Base-by-base conservation (phyloP, 2,888 invertebrate species). In the Caenorhabditis macrosperma region DNA sequence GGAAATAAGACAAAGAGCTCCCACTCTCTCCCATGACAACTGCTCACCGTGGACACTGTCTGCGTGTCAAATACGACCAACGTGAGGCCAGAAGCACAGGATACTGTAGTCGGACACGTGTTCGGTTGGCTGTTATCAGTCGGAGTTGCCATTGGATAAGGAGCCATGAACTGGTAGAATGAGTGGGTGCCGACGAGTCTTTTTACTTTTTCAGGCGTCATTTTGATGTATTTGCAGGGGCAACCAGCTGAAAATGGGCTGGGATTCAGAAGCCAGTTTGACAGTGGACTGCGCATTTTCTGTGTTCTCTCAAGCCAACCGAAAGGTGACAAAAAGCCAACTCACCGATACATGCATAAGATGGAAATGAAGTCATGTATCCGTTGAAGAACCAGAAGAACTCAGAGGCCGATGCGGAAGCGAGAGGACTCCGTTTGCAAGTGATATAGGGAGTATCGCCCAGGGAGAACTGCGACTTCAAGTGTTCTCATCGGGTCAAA, bases 171-270 rank as follows among this genome's bases (percentile, higher is more conserved):
- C 4, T 15, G n/a, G 28, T 63, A 54, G 28, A 64, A 52, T 0
- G 64, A 38, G 10, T 33, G 26, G 1, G n/a, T n/a, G 10, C 38
- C 38, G n/a, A 64, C 52, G 9, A 64, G 41, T 17, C 52, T 50
- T 10, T 64, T 24, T 4, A 64, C 33, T 9, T 52, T 64, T 1
- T n/a, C 26, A 1, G 38, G 0, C 9, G 38, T 38, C 28, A 64
- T 20, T 28, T n/a, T 35, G 26, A 52, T 41, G 26, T 64, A 64
- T 15, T 26, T 64, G 26, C 64, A 64, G 12, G 15, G 1, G 28
- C 64, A 54, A 0, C 26, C 41, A 2, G 12, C 17, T 48, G 46
- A 12, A 48, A 24, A 30, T 12, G 38, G 38, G n/a, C n/a, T n/a
- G n/a, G n/a, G n/a, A n/a, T n/a, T n/a, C n/a, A n/a, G n/a, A n/a